Percentiles rank a stretch among this genome's conserved stretches.
Evolutionary conservation across 1,140 invertebrate species (phyloP).

Genomic region (Nilaparvata lugens): DNA sequence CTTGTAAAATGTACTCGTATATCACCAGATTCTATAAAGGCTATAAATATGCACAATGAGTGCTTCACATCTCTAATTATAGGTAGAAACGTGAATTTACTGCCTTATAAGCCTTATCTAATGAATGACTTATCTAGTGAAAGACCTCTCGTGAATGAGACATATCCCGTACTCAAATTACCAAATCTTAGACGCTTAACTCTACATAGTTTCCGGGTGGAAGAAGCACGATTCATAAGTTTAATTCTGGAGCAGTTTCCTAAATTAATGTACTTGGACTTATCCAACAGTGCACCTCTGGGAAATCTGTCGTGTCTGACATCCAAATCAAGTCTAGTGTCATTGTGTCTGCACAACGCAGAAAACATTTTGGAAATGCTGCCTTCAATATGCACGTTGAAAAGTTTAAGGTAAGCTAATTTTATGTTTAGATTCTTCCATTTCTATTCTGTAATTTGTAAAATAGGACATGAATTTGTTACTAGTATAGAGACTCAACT

Average conservation of each 20-base stretch:
- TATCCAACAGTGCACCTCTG: constrained; percentile 59
- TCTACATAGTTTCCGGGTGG: constrained; percentile 43
- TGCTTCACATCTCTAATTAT: constrained; percentile 35
- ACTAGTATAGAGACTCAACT: no score
- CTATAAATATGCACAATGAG: constrained; percentile 41
- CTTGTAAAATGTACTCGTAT: constrained; percentile 59
- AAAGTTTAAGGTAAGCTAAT: constrained; percentile 37
- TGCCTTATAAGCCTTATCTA: constrained; percentile 17
- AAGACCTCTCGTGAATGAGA: constrained; percentile 24
- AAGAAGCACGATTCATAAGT: constrained; percentile 23
- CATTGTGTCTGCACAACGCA: constrained; percentile 12
- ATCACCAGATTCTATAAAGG: constrained; percentile 45
- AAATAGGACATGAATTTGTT: no score
- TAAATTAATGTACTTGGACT: constrained; percentile 63
- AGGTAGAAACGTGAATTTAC: constrained; percentile 26
- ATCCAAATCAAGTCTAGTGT: constrained; percentile 49
- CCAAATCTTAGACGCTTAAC: constrained; percentile 54
- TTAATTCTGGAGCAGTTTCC: constrained; percentile 14
- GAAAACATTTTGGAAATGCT: neutral
- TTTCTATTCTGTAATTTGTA: no score
- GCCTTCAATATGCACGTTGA: constrained; percentile 7
- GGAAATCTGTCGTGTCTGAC: constrained; percentile 46
- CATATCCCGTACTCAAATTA: constrained; percentile 47
- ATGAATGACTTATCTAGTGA: neutral
- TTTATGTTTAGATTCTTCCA: neutral